Evolutionary conservation across 2,888 invertebrate genomes (phyloP).

Genomic region (Cybosia mesomella): DNA sequence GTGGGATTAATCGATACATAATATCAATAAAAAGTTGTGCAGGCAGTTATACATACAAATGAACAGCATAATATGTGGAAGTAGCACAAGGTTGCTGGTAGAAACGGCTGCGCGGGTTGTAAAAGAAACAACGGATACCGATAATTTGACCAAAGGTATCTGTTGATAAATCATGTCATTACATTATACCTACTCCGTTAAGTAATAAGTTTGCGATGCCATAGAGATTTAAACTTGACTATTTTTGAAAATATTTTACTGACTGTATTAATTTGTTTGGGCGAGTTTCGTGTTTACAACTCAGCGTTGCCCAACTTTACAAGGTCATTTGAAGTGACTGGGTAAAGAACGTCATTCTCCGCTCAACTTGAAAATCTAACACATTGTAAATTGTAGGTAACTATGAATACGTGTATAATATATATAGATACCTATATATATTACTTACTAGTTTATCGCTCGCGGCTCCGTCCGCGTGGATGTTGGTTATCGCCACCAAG

Average conservation of each 20-base stretch:
- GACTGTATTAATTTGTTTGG: conserved; percentile 28
- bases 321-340: conserved; percentile 69
- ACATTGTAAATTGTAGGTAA: conserved; percentile 48
- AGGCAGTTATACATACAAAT: conserved; percentile 61
- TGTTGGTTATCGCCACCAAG: too few species aligned
- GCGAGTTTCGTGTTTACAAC: conserved; percentile 51
- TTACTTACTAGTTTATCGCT: too few species aligned
- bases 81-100: conserved; percentile 77
- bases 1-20: conserved; percentile 21
- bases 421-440: not conserved
- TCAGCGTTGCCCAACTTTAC: conserved; percentile 67
- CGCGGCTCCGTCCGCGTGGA: too few species aligned
- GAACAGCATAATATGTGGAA: conserved; percentile 68
- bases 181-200: not conserved
- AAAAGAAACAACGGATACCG: conserved; percentile 66
- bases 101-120: conserved; percentile 63
- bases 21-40: conserved; percentile 49
- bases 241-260: not conserved
- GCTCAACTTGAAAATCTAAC: conserved; percentile 65
- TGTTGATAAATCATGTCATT: not conserved
- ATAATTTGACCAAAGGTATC: conserved; percentile 61
- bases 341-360: conserved; percentile 59
- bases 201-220: not conserved
- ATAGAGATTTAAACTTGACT: not conserved
- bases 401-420: conserved; percentile 21